Percentiles rank a stretch among this genome's conserved stretches.
These are phyloP conservation scores for Pogoniulus pusillus DNA, from an alignment of 2,797 vertebrate genomes.

Conservation along the genomic window DNA sequence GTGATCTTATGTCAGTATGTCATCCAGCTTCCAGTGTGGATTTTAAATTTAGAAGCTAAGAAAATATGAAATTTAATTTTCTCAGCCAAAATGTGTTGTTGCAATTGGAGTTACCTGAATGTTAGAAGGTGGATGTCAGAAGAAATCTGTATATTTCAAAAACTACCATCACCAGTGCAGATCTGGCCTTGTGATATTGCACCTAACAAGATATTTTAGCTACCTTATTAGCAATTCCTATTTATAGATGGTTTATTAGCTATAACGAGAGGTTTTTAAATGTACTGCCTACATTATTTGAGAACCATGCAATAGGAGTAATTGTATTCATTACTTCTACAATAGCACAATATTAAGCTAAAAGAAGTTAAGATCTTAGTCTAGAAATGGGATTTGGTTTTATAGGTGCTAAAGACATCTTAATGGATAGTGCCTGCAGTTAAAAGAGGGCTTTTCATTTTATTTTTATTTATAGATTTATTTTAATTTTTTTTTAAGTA, in stretches of 20 bases:
- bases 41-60: constrained; percentile 26
- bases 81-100: not conserved
- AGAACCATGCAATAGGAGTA: not conserved
- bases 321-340: not conserved
- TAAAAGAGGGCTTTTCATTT: constrained; percentile 21
- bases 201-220: not conserved
- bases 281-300: not conserved
- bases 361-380: not conserved
- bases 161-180: not conserved
- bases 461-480: constrained; percentile 37
- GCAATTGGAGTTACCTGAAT: not conserved
- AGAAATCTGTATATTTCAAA: not conserved
- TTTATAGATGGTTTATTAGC: not conserved
- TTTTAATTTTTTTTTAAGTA: not conserved
- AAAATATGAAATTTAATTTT: not conserved
- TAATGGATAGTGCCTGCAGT: constrained; percentile 4
- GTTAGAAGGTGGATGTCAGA: not conserved
- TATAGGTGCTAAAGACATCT: constrained; percentile 47
- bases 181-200: not conserved
- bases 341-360: not conserved
- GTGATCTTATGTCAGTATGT: not conserved
- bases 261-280: not conserved
- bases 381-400: constrained; percentile 33
- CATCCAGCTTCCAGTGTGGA: not conserved
- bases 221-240: not conserved